Conservation (phyloP, 2,888 invertebrate species). For the Drosophila dives region DNA sequence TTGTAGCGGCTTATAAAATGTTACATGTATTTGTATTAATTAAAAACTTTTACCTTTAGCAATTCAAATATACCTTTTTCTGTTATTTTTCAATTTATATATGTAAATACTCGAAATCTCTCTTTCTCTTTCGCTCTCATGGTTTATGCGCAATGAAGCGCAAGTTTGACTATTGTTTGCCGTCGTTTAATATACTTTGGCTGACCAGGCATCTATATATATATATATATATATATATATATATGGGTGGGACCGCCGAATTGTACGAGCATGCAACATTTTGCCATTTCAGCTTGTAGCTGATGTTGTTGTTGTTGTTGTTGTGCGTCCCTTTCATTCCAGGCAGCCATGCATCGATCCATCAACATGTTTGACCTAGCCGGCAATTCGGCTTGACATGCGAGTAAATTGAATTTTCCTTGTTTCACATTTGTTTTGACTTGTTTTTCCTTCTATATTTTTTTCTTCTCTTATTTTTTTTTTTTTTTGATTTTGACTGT, state of each 20-base stretch:
- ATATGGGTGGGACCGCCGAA: constrained; percentile 55
- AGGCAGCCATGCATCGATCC: constrained; percentile 57
- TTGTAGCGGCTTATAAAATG: constrained; percentile 78
- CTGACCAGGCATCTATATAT: constrained; percentile 5
- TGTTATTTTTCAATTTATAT: constrained; percentile 50
- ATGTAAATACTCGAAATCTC: constrained; percentile 26
- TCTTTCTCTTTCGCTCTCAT: background rate
- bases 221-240: background rate
- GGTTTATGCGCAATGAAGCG: constrained; percentile 30
- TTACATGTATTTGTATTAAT: constrained; percentile 82
- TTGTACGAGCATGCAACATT: constrained; percentile 69
- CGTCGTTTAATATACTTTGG: constrained; percentile 32
- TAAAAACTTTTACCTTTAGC: constrained; percentile 79
- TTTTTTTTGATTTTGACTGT: constrained; percentile 64
- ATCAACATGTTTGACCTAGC: constrained; percentile 81
- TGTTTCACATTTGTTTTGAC: constrained; percentile 77
- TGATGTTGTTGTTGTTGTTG: constrained; percentile 29
- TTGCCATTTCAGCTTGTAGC: constrained; percentile 73
- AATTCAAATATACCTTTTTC: constrained; percentile 51
- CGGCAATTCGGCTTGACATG: constrained; percentile 81
- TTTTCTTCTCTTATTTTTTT: constrained; percentile 16
- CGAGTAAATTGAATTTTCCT: constrained; percentile 82
- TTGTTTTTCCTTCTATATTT: constrained; percentile 57
- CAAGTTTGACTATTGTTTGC: constrained; percentile 66
- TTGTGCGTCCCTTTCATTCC: constrained; percentile 58